phyloP scores from a whole-genome alignment of 2,888 invertebrate genomes.

The Ichneumoninae sp. region DNA sequence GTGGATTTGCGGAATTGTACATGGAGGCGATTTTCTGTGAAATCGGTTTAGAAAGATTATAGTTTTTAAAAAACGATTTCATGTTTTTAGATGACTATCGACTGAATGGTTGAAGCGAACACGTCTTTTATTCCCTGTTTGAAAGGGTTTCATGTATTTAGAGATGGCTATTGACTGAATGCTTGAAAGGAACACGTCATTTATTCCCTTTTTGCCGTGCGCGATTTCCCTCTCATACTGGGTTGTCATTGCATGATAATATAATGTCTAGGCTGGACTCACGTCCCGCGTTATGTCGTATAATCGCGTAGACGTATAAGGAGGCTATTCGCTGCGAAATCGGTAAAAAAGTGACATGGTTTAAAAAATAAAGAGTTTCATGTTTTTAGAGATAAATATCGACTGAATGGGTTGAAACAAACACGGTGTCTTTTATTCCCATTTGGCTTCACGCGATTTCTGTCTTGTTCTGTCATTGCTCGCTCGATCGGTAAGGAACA shows the following conservation, averaged over 20 bases:
- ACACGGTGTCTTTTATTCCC: no score
- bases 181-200: neutral
- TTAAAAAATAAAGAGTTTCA: no score
- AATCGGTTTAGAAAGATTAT: no score
- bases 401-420: no score
- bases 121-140: neutral
- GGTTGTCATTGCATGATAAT: neutral
- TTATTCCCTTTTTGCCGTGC: neutral
- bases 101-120: slow-evolving; percentile 13
- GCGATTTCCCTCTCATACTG: neutral
- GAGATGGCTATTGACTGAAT: slow-evolving; percentile 19
- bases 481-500: neutral
- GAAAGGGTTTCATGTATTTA: neutral
- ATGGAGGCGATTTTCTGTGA: neutral
- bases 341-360: no score
- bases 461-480: neutral
- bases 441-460: no score
- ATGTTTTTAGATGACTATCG: slow-evolving; percentile 20
- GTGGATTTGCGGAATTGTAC: neutral
- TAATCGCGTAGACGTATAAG: neutral
- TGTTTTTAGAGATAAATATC: no score
- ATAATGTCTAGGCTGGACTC: neutral
- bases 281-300: neutral
- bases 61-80: neutral
- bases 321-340: no score